Conservation (phyloP, 2,797 vertebrate genomes). For the Rallus crepitans region DNA sequence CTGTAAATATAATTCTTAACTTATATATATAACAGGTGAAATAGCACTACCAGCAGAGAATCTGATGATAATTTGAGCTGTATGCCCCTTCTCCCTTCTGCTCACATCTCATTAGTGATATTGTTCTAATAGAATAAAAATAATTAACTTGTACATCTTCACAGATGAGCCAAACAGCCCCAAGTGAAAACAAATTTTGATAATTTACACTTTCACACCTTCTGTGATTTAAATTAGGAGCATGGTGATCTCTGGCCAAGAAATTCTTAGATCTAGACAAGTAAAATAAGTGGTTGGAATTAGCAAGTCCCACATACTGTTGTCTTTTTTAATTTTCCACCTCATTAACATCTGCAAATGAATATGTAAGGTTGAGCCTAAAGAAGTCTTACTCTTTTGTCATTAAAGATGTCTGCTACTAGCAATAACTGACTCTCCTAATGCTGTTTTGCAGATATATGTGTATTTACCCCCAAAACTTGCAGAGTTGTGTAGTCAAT, state of each 20-base stretch:
- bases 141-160: slow-evolving; percentile 39
- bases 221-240: slow-evolving; percentile 11
- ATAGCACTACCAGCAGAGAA: not conserved
- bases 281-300: slow-evolving; percentile 41
- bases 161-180: slow-evolving; percentile 7
- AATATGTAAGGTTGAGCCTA: slow-evolving; percentile 33
- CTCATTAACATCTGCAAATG: slow-evolving; percentile 71
- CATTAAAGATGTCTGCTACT: slow-evolving; percentile 52
- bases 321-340: slow-evolving; percentile 77
- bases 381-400: slow-evolving; percentile 37
- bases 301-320: slow-evolving; percentile 32
- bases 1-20: not conserved
- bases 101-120: slow-evolving; percentile 9
- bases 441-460: not conserved
- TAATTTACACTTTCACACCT: slow-evolving; percentile 28
- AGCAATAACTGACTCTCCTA: not conserved
- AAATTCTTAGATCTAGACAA: not conserved
- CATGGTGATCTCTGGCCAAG: not conserved
- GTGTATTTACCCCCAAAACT: not conserved
- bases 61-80: not conserved
- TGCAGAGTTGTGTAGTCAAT: not conserved
- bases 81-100: not conserved
- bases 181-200: not conserved
- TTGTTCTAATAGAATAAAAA: slow-evolving; percentile 54
- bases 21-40: not conserved